phyloP scores from a whole-genome alignment of 2,888 invertebrate species.

The Chrysomela aeneicollis region DNA sequence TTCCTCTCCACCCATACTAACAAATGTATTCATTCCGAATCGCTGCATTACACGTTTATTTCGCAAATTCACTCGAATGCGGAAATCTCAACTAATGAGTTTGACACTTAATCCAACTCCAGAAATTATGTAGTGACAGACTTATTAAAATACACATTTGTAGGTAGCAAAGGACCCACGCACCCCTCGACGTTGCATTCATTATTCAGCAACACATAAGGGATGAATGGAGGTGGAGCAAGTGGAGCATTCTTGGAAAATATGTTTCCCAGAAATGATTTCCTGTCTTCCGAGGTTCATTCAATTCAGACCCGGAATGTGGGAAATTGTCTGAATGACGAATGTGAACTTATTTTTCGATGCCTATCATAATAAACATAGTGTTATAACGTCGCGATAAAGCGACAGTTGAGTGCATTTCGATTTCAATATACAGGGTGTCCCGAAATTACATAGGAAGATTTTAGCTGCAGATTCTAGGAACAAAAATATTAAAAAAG shows the following conservation, averaged over 20 bases:
- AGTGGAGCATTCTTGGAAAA: background rate
- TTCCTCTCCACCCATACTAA: constrained; percentile 5
- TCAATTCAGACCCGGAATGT: background rate
- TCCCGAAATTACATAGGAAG: too few relatives aligned
- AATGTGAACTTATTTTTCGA: too few relatives aligned
- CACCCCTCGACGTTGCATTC: constrained; percentile 26
- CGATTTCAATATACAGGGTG: too few relatives aligned
- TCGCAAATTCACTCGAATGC: constrained; percentile 30
- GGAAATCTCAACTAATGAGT: constrained; percentile 35
- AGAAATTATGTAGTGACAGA: constrained; percentile 37
- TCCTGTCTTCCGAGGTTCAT: background rate
- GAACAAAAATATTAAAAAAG: too few relatives aligned
- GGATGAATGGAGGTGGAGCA: constrained; percentile 6
- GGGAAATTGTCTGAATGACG: too few relatives aligned
- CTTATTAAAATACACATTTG: constrained; percentile 37
- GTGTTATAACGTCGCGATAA: too few relatives aligned
- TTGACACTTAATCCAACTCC: constrained; percentile 37
- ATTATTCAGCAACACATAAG: constrained; percentile 29
- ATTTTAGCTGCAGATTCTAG: too few relatives aligned
- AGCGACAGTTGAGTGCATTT: too few relatives aligned
- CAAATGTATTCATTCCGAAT: constrained; percentile 26
- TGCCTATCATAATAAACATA: too few relatives aligned
- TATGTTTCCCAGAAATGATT: background rate
- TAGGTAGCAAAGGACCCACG: constrained; percentile 32
- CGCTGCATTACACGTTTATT: constrained; percentile 26